Percentiles rank a stretch among this genome's conserved stretches.
phyloP scores from a whole-genome alignment of 2,888 invertebrate genomes.

The Drosophila merina region DNA sequence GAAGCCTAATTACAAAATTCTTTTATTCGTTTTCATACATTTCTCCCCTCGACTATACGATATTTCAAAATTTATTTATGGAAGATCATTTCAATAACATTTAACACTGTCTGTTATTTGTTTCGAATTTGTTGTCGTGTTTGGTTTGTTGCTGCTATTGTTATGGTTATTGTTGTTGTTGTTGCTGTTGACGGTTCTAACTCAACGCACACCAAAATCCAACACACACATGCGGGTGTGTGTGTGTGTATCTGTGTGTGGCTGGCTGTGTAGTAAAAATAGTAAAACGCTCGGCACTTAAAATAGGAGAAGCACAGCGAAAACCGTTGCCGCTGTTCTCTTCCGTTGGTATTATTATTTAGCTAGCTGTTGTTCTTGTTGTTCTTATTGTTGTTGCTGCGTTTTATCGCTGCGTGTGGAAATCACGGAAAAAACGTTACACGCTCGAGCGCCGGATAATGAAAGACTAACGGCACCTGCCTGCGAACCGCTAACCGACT shows the following conservation, averaged over 20 bases:
- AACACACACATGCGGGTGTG: conserved; percentile 10
- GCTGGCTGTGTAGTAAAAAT: conserved; percentile 60
- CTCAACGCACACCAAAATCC: conserved; percentile 7
- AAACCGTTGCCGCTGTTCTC: conserved; percentile 50
- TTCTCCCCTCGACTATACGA: conserved; percentile 20
- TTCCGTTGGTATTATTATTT: conserved; percentile 33
- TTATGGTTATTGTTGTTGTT: neutral
- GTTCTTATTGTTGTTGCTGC: conserved; percentile 17
- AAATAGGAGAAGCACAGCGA: conserved; percentile 60
- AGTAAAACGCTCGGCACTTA: conserved; percentile 67
- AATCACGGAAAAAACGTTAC: conserved; percentile 59
- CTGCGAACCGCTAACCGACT: conserved; percentile 52
- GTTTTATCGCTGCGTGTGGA: conserved; percentile 38
- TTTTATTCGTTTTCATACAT: conserved; percentile 5
- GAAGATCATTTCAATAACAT: conserved; percentile 42
- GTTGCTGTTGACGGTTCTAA: too few relatives aligned
- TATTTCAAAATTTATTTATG: conserved; percentile 37
- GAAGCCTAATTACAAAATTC: neutral
- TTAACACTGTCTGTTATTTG: conserved; percentile 26
- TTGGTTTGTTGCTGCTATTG: conserved; percentile 17
- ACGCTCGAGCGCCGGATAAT: conserved; percentile 67
- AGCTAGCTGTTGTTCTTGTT: conserved; percentile 27
- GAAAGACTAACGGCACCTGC: conserved; percentile 61
- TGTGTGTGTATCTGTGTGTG: conserved; percentile 22
- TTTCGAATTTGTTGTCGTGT: conserved; percentile 12